Evolutionary conservation across 2,888 invertebrate genomes (phyloP).

Genomic region (Rhagium mordax): DNA sequence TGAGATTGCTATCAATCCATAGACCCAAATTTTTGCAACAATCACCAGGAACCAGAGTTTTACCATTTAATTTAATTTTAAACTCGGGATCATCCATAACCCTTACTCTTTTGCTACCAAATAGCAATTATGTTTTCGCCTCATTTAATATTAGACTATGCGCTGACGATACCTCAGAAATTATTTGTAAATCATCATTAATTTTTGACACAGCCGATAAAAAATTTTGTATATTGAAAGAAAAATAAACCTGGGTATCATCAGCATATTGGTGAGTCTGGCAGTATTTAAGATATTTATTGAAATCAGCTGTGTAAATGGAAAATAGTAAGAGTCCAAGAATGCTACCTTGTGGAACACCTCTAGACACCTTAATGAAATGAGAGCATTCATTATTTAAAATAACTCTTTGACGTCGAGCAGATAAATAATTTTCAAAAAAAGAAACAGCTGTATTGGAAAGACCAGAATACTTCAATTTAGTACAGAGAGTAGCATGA

Average conservation of each 20-base stretch:
- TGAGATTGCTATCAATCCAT: background rate
- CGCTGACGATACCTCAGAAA: background rate
- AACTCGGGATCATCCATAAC: background rate
- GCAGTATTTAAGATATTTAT: background rate
- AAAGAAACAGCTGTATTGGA: background rate
- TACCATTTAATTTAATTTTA: background rate
- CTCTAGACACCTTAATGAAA: background rate
- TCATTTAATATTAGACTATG: background rate
- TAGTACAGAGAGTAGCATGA: background rate
- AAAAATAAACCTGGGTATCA: background rate
- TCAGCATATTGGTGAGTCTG: background rate
- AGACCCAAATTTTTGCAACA: background rate
- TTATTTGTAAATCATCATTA: background rate
- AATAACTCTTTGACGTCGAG: background rate
- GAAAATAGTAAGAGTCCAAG: background rate
- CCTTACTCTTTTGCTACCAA: background rate
- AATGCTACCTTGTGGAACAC: background rate
- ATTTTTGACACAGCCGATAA: background rate
- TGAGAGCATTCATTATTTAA: background rate
- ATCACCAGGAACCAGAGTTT: background rate
- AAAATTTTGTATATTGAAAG: background rate
- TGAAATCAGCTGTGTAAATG: background rate
- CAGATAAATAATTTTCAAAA: background rate
- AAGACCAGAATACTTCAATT: background rate
- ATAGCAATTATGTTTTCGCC: background rate